Base-by-base conservation (phyloP, 2,113 vertebrate genomes). In the Pheucticus melanocephalus region DNA sequence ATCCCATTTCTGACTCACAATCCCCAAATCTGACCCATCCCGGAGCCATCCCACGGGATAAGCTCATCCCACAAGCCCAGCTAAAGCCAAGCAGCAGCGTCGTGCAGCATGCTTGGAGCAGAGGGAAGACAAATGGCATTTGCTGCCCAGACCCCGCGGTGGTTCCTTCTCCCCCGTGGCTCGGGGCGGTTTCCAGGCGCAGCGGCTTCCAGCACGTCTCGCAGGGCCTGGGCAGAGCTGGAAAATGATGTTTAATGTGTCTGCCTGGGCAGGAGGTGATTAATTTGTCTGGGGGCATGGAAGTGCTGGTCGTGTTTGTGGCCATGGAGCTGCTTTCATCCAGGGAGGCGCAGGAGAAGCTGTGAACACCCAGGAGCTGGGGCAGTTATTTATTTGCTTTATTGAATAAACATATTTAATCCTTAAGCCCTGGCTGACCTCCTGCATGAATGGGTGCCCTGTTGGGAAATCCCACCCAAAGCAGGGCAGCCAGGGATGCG, bases 401-500 rank as follows among this genome's bases (percentile, higher is more conserved):
- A 37, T 31, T 71, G 68, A 72, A 65, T 42, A 85, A 91, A 76
- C 39, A 44, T 1, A 30, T 70, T 60, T 40, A 50, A 78, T 56
- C 65, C 10, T 50, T 24, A 23, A 81, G 42, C 30, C 11, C n/a
- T 35, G 68, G 21, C 17, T 84, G 77, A 81, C 59, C 77, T 66
- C 56, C 50, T 59, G 60, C 33, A 33, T 50, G 37, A 82, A 82
- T 28, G 81, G 79, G 39, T 47, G 59, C 30, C 37, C 35, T 70
- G n/a, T 21, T 6, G 50, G n/a, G 59, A 51, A 47, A 28, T 54
- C 56, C 71, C 40, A 8, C 31, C 21, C 11, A 1, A 35, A 63
- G 11, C 42, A 18, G 0, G 1, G 73, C 81, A 75, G 68, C 3
- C 1, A 44, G 10, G 3, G 1, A 19, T 5, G 45, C 0, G 3